A percentile compares a stretch with the other conserved stretches of the same genome.
These are phyloP conservation scores for Macaria notata DNA, from an alignment of 2,888 invertebrate species.

Conservation along the genomic window DNA sequence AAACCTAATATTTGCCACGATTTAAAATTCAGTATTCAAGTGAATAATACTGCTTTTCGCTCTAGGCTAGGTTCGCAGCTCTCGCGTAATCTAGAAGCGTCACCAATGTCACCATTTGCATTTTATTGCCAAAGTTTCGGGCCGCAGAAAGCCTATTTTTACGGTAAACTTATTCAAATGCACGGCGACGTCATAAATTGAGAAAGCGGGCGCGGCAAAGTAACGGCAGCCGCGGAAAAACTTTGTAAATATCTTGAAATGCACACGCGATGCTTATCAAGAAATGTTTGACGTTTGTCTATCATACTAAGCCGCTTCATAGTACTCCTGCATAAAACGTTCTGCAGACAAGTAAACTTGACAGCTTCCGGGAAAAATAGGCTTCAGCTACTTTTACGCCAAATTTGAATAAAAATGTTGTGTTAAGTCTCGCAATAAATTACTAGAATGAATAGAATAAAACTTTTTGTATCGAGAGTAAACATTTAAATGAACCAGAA, in stretches of 20 bases:
- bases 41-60: conserved; percentile 18
- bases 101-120: conserved; percentile 76
- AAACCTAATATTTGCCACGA: conserved; percentile 22
- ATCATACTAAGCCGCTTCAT: too few species aligned
- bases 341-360: too few species aligned
- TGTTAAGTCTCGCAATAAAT: too few species aligned
- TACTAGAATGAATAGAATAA: too few species aligned
- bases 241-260: conserved; percentile 40
- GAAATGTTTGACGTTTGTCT: not conserved
- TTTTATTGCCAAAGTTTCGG: conserved; percentile 79
- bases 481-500: too few species aligned
- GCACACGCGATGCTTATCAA: conserved; percentile 19
- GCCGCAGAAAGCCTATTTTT: conserved; percentile 76
- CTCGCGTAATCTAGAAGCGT: conserved; percentile 49
- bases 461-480: too few species aligned
- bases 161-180: conserved; percentile 80
- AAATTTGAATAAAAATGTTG: too few species aligned
- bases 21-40: conserved; percentile 22
- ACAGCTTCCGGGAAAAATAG: too few species aligned
- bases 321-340: too few species aligned
- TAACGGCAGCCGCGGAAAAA: conserved; percentile 62
- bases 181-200: conserved; percentile 74
- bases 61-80: conserved; percentile 36
- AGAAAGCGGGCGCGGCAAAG: conserved; percentile 66
- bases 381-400: too few species aligned